A percentile compares a stretch with the other conserved stretches of the same genome.
These are phyloP conservation scores for Pseudochirops corinnae DNA, from an alignment of 2,797 vertebrate genomes.

Conservation along the genomic window DNA sequence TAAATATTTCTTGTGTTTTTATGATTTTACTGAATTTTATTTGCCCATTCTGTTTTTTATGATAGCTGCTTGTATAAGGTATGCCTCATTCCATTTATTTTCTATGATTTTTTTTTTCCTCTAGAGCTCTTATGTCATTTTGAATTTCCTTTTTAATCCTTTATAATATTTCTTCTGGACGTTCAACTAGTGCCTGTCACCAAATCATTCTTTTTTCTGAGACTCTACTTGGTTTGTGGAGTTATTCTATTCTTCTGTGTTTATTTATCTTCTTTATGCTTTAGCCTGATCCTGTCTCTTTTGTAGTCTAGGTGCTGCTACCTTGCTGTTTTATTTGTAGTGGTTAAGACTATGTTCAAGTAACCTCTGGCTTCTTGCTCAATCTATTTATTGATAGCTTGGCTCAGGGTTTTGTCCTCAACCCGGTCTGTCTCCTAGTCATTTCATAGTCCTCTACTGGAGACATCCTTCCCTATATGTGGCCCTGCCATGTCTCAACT, in stretches of 20 bases:
- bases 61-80: not conserved
- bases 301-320: not conserved
- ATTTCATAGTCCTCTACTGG: not conserved
- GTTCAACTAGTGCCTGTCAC: not conserved
- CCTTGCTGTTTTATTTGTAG: not conserved
- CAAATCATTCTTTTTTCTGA: not conserved
- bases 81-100: no score
- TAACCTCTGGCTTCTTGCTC: not conserved
- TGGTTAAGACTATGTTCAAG: not conserved
- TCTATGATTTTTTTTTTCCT: no score
- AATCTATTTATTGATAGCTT: not conserved
- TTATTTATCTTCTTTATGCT: not conserved
- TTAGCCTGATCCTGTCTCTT: not conserved
- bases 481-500: not conserved
- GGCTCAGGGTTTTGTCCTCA: no score
- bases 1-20: not conserved
- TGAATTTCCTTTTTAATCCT: no score
- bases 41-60: not conserved
- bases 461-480: not conserved
- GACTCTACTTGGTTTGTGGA: not conserved
- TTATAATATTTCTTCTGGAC: no score
- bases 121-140: no score
- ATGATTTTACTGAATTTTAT: not conserved
- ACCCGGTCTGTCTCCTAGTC: not conserved
- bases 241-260: not conserved